phyloP scores from a whole-genome alignment of 2,888 invertebrate species.

The Dascillus cervinus region DNA sequence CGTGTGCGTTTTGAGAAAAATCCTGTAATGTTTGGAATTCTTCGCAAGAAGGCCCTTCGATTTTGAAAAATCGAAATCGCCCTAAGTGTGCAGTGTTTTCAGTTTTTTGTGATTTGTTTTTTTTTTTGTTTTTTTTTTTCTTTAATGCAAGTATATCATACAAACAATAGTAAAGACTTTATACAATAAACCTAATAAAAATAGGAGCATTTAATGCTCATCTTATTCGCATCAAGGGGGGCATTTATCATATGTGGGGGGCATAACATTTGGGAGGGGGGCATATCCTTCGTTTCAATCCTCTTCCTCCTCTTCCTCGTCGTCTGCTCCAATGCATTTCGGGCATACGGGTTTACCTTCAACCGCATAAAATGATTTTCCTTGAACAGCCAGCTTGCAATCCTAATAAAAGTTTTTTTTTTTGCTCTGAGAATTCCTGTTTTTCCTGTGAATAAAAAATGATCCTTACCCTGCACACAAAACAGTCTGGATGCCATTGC shows the following conservation, averaged over 20 bases:
- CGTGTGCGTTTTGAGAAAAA: too few relatives aligned
- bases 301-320: conserved; percentile 60
- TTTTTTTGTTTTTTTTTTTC: conserved; percentile 38
- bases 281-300: conserved; percentile 21
- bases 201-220: conserved; percentile 6
- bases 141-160: conserved; percentile 46
- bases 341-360: conserved; percentile 96
- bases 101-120: conserved; percentile 31
- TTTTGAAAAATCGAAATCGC: too few relatives aligned
- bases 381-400: conserved; percentile 86
- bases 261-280: conserved; percentile 14
- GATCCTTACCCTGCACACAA: conserved; percentile 94
- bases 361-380: conserved; percentile 95
- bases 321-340: conserved; percentile 85
- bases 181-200: conserved; percentile 37
- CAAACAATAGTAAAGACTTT: conserved; percentile 42
- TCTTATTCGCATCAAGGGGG: conserved; percentile 33
- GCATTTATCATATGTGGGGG: conserved; percentile 25
- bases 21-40: too few relatives aligned
- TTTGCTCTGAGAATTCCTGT: background rate
- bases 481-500: conserved; percentile 98
- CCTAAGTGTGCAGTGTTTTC: conserved; percentile 22
- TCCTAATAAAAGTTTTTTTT: conserved; percentile 54
- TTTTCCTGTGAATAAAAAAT: too few relatives aligned
- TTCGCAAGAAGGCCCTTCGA: too few relatives aligned